A percentile compares a stretch with the other conserved stretches of the same genome.
Conservation (phyloP, 92 coral and sea anemone genomes). For the Hydrozoanthus gracilis region DNA sequence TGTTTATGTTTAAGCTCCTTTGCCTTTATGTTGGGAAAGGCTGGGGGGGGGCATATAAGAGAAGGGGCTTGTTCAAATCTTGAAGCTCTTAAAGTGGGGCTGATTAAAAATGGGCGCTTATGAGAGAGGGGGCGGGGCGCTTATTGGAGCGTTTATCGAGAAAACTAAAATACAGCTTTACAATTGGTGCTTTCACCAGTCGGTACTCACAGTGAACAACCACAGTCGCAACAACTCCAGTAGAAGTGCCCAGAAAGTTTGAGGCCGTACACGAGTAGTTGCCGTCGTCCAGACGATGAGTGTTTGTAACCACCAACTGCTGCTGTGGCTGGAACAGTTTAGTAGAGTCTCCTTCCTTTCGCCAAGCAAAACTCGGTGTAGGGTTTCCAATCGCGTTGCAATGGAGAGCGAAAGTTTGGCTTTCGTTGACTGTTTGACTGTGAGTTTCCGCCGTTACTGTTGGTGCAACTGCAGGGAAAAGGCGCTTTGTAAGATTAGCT, state of each 20-base stretch:
- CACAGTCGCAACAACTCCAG: conserved; percentile 18
- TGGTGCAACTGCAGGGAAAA: conserved; percentile 2
- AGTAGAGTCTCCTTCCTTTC: conserved; percentile 29
- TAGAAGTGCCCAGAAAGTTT: conserved; percentile 50
- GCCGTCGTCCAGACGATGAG: conserved; percentile 40
- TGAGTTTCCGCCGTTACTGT: background rate
- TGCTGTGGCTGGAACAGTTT: conserved; percentile 1
- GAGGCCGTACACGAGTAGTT: conserved; percentile 45
- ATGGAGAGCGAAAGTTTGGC: conserved; percentile 16
- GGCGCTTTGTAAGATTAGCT: background rate
- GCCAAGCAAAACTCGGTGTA: conserved; percentile 47
- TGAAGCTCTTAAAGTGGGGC: too few species aligned
- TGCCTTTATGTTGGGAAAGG: too few species aligned
- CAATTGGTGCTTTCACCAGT: background rate
- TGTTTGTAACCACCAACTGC: background rate
- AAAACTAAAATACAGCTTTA: background rate
- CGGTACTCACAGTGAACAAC: conserved; percentile 56
- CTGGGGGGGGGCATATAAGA: too few species aligned
- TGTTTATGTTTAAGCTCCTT: too few species aligned
- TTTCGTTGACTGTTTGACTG: conserved; percentile 35
- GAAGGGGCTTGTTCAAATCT: too few species aligned
- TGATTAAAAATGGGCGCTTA: too few species aligned
- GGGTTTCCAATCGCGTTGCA: conserved; percentile 62
- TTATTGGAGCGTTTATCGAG: background rate
- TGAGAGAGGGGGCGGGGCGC: background rate